Conservation (phyloP, 1,140 invertebrate genomes). For the Drosophila tropicalis region DNA sequence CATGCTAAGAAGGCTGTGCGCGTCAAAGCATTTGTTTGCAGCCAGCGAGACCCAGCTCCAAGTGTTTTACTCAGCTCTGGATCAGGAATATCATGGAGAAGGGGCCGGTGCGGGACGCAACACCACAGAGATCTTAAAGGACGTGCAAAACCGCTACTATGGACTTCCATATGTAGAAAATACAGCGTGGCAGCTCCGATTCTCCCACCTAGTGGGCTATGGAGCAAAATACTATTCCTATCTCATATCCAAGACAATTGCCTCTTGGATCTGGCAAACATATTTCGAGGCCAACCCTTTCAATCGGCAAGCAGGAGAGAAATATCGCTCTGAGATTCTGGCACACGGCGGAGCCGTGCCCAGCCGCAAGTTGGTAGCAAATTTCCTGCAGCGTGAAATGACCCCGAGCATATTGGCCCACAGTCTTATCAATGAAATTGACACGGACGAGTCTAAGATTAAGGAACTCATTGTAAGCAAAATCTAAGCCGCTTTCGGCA, state of each 20-base stretch:
- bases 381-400: slow-evolving; percentile 89
- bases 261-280: slow-evolving; percentile 96
- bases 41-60: slow-evolving; percentile 97
- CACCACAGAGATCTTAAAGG: slow-evolving; percentile 92
- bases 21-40: slow-evolving; percentile 92
- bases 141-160: slow-evolving; percentile 93
- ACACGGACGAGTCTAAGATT: slow-evolving; percentile 84
- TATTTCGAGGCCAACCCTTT: slow-evolving; percentile 94
- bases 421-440: slow-evolving; percentile 86
- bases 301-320: slow-evolving; percentile 89
- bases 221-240: slow-evolving; percentile 99
- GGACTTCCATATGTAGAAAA: slow-evolving; percentile 93
- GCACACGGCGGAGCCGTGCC: slow-evolving; percentile 95
- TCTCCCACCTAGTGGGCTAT: slow-evolving; percentile 98
- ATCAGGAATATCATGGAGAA: slow-evolving; percentile 94
- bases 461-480: slow-evolving; percentile 68
- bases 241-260: slow-evolving; percentile 95
- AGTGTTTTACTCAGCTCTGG: slow-evolving; percentile 93
- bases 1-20: slow-evolving; percentile 90
- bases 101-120: slow-evolving; percentile 83
- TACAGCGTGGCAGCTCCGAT: slow-evolving; percentile 98
- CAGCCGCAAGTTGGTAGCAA: slow-evolving; percentile 88
- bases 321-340: slow-evolving; percentile 90
- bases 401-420: slow-evolving; percentile 86
- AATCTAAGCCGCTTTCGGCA: slow-evolving; percentile 36